A percentile compares a stretch with the other conserved stretches of the same genome.
Conservation (phyloP, 1,140 invertebrate species). For the Coptotermes formosanus region DNA sequence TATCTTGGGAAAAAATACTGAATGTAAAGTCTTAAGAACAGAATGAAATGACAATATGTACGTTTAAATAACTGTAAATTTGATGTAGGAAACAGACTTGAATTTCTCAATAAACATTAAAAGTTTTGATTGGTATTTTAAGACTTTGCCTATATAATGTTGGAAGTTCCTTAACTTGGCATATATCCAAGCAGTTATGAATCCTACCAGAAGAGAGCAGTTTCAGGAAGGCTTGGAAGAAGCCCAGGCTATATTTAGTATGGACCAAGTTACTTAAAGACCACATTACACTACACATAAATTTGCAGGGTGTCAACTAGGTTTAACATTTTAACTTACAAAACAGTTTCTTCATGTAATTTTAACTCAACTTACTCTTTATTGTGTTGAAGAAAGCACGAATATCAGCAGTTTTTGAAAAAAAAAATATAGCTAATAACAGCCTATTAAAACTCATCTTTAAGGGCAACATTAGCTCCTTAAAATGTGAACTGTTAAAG, state of each 20-base stretch:
- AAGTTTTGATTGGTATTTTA: slow-evolving; percentile 2
- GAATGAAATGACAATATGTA: neutral
- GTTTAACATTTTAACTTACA: neutral
- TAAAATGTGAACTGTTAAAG: neutral
- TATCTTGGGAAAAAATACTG: neutral
- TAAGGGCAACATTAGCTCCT: neutral
- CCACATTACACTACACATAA: slow-evolving; percentile 26
- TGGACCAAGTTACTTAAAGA: slow-evolving; percentile 28
- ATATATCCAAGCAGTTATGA: slow-evolving; percentile 25
- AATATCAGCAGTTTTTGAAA: no score
- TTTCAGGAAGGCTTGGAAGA: slow-evolving; percentile 33
- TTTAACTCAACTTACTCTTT: no score
- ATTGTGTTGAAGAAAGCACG: no score
- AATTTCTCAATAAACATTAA: neutral
- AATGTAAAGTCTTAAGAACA: neutral
- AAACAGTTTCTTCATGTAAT: no score
- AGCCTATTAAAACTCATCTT: neutral
- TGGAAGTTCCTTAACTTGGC: slow-evolving; percentile 27
- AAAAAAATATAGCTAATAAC: no score
- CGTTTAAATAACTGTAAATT: neutral
- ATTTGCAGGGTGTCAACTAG: neutral
- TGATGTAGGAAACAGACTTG: neutral
- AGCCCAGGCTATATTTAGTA: slow-evolving; percentile 33
- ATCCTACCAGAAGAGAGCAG: slow-evolving; percentile 29
- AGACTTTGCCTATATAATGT: slow-evolving; percentile 1